Evolutionary conservation across 1,140 invertebrate species (phyloP), one percentile per base, ranked within the genome.

Genomic region (Eumaeus atala): DNA sequence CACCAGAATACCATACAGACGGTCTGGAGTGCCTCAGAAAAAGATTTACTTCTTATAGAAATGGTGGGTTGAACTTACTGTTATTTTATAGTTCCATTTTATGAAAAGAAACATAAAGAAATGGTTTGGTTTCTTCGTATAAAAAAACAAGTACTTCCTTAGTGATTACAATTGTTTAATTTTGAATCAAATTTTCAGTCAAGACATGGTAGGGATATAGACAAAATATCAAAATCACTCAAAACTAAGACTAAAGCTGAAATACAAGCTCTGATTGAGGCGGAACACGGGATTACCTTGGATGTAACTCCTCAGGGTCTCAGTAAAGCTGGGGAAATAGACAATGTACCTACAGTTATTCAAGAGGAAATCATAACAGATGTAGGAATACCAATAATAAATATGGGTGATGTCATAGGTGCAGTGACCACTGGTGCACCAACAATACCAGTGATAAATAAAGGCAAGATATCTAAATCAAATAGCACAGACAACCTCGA

Each of bases 121-220:
- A 28, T 28, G 21, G 2, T 7, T 42, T 42, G 9, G 66, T 54
- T 21, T 51, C 14, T 56, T 57, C 47, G 50, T 55, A 35, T 38
- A 38, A 21, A 54, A 44, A 28, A 3, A 28, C 2, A 9, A 10
- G 10, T 44, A 52, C 4, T 51, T 17, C 44, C 28, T 38, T 40
- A 3, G 7, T 51, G 14, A 21, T 48, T 28, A 33, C 10, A 37
- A 34, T 7, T 44, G 49, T 16, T 51, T 17, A 36, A 28, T 55
- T 52, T 36, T 55, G 14, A 28, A 28, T 28, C 6, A 3, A n/a
- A 28, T 28, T 74, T 77, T 18, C 62, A 91, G 90, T 89, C 90
- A 60, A 89, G 92, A 56, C 91, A 91, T 89, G 92, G 91, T 2
- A 88, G 89, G 67, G 91, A 91, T 72, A 85, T 90, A 74, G 75